Evolutionary conservation across 2,113 vertebrate genomes (phyloP), one percentile per base, ranked within the genome.

Genomic region (Megatriorchis doriae): DNA sequence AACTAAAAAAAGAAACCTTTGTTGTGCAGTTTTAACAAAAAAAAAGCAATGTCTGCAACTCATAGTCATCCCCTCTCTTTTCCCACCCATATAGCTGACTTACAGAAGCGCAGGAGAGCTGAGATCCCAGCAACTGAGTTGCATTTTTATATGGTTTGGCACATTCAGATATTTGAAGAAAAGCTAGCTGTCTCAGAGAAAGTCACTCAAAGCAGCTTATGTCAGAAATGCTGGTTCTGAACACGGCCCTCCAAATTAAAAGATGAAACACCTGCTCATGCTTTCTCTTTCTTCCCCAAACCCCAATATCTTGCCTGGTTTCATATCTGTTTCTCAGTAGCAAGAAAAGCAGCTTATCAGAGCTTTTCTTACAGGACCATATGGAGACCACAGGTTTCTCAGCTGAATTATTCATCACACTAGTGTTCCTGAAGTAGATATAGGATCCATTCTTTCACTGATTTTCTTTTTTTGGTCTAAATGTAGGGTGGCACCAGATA

Each of bases 351-450:
- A 66, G 80, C 29, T 88, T 92, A 83, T 88, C 81, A 66, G 14
- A 90, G 53, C 0, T 5, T 45, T 93, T 87, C 45, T 83, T 82
- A 89, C 20, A 62, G 20, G 12, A 78, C 73, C 77, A 84, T 93
- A 90, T 80, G 87, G 90, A 93, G 84, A 91, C 47, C 61, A 65
- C 40, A 65, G 66, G 73, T 93, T 96, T 87, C 50, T 88, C 67
- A 86, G 59, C 16, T 92, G 82, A 94, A 96, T 92, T 91, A 94
- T 91, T 94, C 27, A 67, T 90, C 27, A 55, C 5, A 5, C 11
- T 93, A 42, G 5, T 67, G n/a, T 43, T 93, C 52, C 26, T 90
- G 32, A 88, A 80, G 74, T 73, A 88, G 80, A 48, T 40, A 73
- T 53, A 80, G 11, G 31, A 48, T 66, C 34, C 17, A 27, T 59